Percentiles rank a stretch among this genome's conserved stretches.
Conservation (phyloP, 1,140 invertebrate genomes). For the Andrena cerasifolii region DNA sequence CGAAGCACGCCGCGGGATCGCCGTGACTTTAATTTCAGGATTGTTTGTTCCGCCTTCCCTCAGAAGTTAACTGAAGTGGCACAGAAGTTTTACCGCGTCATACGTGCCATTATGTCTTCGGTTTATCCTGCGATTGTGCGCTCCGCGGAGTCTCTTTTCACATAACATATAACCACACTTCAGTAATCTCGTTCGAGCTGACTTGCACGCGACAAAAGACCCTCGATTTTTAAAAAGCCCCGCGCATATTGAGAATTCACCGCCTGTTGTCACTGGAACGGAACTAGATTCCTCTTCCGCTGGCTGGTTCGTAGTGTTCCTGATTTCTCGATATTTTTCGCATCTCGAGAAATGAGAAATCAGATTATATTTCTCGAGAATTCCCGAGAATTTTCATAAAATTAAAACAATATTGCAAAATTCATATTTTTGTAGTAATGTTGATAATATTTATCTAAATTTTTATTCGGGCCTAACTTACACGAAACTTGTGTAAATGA, state of each 20-base stretch:
- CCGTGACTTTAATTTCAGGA: conserved; percentile 53
- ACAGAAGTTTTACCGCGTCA: conserved; percentile 51
- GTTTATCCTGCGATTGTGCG: conserved; percentile 40
- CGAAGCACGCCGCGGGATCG: conserved; percentile 34
- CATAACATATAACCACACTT: conserved; percentile 3
- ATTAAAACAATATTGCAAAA: too few relatives aligned
- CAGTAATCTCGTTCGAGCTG: background rate
- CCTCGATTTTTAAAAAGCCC: background rate
- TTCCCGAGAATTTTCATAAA: too few relatives aligned
- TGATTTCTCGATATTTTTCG: too few relatives aligned
- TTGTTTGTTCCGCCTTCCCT: conserved; percentile 54
- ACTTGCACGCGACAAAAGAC: background rate
- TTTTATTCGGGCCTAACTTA: too few relatives aligned
- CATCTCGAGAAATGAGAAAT: too few relatives aligned
- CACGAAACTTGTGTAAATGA: too few relatives aligned
- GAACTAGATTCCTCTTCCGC: conserved; percentile 10
- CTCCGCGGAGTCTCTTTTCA: conserved; percentile 25
- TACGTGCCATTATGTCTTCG: conserved; percentile 49
- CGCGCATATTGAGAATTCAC: background rate
- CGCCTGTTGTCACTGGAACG: background rate
- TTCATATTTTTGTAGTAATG: too few relatives aligned
- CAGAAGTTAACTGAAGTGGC: conserved; percentile 55
- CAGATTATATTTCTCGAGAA: too few relatives aligned
- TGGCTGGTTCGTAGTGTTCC: conserved; percentile 21
- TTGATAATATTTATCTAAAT: too few relatives aligned